Percentiles rank a stretch among this genome's conserved stretches.
Evolutionary conservation across 1,140 invertebrate species (phyloP).

Genomic region (Venturia canescens): DNA sequence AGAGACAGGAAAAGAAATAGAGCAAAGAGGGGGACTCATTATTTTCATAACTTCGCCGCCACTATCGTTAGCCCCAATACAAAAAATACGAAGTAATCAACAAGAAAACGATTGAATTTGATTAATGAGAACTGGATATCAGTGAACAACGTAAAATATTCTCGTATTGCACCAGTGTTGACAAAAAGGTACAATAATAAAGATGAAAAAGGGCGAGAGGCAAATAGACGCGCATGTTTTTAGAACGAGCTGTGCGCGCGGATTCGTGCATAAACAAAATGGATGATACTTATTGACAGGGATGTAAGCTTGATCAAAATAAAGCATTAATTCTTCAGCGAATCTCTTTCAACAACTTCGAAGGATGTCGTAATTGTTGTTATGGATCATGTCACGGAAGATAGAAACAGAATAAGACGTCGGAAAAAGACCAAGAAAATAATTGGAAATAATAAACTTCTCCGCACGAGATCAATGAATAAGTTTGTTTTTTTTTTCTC

Average conservation of each 20-base stretch:
- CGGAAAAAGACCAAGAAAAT: background rate
- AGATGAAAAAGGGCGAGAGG: constrained; percentile 16
- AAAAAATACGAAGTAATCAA: no score
- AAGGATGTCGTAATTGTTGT: background rate
- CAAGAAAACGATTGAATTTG: no score
- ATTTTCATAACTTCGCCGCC: no score
- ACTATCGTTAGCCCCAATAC: no score
- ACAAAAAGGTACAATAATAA: constrained; percentile 15
- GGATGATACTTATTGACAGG: constrained; percentile 65
- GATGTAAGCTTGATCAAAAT: constrained; percentile 15
- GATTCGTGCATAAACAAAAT: constrained; percentile 67
- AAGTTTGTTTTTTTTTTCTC: background rate
- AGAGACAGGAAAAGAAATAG: background rate
- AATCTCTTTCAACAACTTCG: background rate
- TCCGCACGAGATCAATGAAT: background rate
- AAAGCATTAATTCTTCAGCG: background rate
- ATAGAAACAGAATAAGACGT: background rate
- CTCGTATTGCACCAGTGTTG: background rate
- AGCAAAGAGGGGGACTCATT: background rate
- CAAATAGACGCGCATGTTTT: constrained; percentile 53
- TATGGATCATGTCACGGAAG: background rate
- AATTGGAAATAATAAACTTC: background rate
- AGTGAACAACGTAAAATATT: no score
- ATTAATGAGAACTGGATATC: no score
- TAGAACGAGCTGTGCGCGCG: constrained; percentile 51